Evolutionary conservation across 2,113 vertebrate species (phyloP), one percentile per base, ranked within the genome.

Genomic region (Rhinolophus sinicus): DNA sequence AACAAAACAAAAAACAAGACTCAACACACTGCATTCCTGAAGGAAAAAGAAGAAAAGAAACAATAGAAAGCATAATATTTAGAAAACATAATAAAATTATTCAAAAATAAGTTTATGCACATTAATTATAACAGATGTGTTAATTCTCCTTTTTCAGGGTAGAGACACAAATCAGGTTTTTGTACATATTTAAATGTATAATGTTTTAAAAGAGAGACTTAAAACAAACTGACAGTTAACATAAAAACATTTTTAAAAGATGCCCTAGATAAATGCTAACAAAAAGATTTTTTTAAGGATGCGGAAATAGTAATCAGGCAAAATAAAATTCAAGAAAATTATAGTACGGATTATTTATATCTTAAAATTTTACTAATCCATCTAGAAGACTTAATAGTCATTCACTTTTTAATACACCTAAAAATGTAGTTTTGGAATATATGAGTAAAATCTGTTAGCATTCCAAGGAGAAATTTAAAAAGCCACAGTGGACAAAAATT

Each of bases 251-350:
- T n/a, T n/a, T n/a, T n/a, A 78, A 84, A 65, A 92, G 24, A 47
- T n/a, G 0, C 22, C 18, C 3, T 28, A 80, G 44, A 84, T 73
- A 92, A 95, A 83, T n/a, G 67, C 5, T 83, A 90, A 67, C 44
- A 87, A 82, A 90, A 88, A 93, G 1, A 78, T 15, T n/a, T 64
- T 72, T 78, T 77, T 40, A 62, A 82, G 19, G 3, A 72, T 77
- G 19, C 84, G 90, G 19, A 94, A 95, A 76, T 33, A 81, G 10
- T 70, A 86, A 60, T 56, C 16, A 67, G 15, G 83, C 22, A 60
- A 82, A 97, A 87, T 12, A 87, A 19, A 95, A 92, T 54, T 85
- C 76, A 88, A 94, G 50, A 77, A 70, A 70, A 65, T 12, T 84
- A 52, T 40, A 82, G 10, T 28, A 24, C 56, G 4, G n/a, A 76